Percentiles rank a stretch among this genome's conserved stretches.
Conservation (phyloP, 1,140 invertebrate genomes). For the Scaptomyza graminum region DNA sequence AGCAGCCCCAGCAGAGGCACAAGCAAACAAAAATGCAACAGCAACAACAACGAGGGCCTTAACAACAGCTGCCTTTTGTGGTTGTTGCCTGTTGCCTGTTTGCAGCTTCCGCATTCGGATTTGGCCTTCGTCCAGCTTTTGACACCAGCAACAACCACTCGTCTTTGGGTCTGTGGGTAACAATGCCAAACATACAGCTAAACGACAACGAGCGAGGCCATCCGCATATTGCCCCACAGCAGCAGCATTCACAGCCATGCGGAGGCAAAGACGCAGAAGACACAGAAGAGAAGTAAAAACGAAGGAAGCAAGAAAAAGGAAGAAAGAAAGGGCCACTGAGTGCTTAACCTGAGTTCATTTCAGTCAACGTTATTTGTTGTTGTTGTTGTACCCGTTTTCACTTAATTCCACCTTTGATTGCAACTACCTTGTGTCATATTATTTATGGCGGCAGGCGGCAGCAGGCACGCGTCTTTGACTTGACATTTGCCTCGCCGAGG, state of each 20-base stretch:
- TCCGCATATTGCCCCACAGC: not conserved
- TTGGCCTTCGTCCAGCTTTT: slow-evolving; percentile 40
- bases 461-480: too few species aligned
- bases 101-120: slow-evolving; percentile 43
- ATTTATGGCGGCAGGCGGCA: not conserved
- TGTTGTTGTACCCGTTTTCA: not conserved
- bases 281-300: not conserved
- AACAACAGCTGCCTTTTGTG: slow-evolving; percentile 37
- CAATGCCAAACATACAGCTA: slow-evolving; percentile 25
- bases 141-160: slow-evolving; percentile 14
- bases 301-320: not conserved
- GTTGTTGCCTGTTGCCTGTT: slow-evolving; percentile 18
- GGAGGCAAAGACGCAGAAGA: not conserved
- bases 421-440: not conserved
- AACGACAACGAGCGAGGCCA: not conserved
- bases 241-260: slow-evolving; percentile 5
- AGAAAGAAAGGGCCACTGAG: slow-evolving; percentile 3
- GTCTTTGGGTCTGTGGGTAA: slow-evolving; percentile 49
- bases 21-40: slow-evolving; percentile 15
- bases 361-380: not conserved
- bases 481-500: too few species aligned
- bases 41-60: not conserved
- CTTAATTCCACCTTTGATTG: not conserved
- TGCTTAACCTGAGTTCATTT: slow-evolving; percentile 5
- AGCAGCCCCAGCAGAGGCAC: slow-evolving; percentile 4